Base-by-base conservation (phyloP, 1,140 invertebrate species). In the Hermatobates lingyangjiaoensis region DNA sequence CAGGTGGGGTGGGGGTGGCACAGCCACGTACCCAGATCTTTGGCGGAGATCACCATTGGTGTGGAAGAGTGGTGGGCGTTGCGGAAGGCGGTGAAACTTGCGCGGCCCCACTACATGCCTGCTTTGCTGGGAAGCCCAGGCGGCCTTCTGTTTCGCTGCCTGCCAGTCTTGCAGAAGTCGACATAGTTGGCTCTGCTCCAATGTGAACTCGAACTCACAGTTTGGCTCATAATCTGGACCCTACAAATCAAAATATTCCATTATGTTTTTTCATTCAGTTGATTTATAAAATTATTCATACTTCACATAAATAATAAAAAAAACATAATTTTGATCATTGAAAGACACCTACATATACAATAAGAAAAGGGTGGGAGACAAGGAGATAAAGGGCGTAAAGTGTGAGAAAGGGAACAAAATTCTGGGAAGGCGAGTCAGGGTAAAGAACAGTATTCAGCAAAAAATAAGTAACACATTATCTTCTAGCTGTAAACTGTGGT, bases 141-240 rank as follows among this genome's bases (percentile, higher is more conserved):
- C 47, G 7, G 52, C 51, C 28, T 52, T 47, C 38, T 52, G 49
- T 48, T 59, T 59, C 12, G 54, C 58, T 21, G 47, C 23, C 42
- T 59, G 54, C 58, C 58, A 59, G 14, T 59, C 58, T 3, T 53
- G 52, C 7, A 58, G 38, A 12, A 59, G 42, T 20, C 54, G 51
- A 38, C 56, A 53, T 25, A 57, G 38, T 20, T 53, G 49, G n/a
- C 54, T 47, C 15, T 56, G 50, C 20, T 59, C 56, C 30, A 59
- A 28, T 15, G 56, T 49, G 49, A 52, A 42, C 51, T 58, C 58
- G 25, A 54, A 56, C 39, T 59, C 58, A 30, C 54, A 53, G 18
- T 38, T 47, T 15, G 52, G 50, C 24, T 59, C 48, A 44, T 59
- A 59, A 45, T 59, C 58, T 39, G 58, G 56, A 15, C 58, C 58